Base-by-base conservation (phyloP, 2,888 invertebrate genomes). In the Emmelina monodactyla region DNA sequence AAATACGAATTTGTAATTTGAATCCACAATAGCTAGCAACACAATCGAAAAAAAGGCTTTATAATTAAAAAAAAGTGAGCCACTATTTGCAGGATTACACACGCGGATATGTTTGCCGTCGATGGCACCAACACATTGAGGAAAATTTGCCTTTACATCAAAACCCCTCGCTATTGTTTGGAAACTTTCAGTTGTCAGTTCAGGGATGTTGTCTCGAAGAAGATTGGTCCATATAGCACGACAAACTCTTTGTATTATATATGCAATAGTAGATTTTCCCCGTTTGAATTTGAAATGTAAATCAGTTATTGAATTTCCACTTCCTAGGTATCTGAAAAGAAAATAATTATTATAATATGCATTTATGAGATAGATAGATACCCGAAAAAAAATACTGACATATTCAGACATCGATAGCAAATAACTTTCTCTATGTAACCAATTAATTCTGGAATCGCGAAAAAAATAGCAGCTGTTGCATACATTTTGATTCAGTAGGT, bases 321-420 rank as follows among this genome's bases (percentile, higher is more conserved):
- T 46, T 37, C 40, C 45, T n/a, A n/a, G n/a, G n/a, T n/a, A 47
- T 43, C 46, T 50, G 46, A 46, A 50, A 48, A n/a, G n/a, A n/a
- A n/a, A n/a, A n/a, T n/a, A n/a, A n/a, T n/a, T n/a, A n/a, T n/a
- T n/a, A n/a, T n/a, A n/a, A n/a, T n/a, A n/a, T n/a, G n/a, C n/a
- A n/a, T n/a, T n/a, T n/a, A n/a, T n/a, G n/a, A n/a, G n/a, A n/a
- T n/a, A n/a, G n/a, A n/a, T n/a, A n/a, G n/a, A n/a, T n/a, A n/a
- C n/a, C n/a, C n/a, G n/a, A n/a, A n/a, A n/a, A n/a, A n/a, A n/a
- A n/a, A n/a, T n/a, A n/a, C n/a, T n/a, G n/a, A n/a, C n/a, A n/a
- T n/a, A n/a, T n/a, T n/a, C n/a, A n/a, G n/a, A n/a, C n/a, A n/a
- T n/a, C n/a, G n/a, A n/a, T n/a, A n/a, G n/a, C n/a, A n/a, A n/a